Evolutionary conservation across 2,797 vertebrate genomes (phyloP).

Genomic region (Hyperoplus immaculatus): DNA sequence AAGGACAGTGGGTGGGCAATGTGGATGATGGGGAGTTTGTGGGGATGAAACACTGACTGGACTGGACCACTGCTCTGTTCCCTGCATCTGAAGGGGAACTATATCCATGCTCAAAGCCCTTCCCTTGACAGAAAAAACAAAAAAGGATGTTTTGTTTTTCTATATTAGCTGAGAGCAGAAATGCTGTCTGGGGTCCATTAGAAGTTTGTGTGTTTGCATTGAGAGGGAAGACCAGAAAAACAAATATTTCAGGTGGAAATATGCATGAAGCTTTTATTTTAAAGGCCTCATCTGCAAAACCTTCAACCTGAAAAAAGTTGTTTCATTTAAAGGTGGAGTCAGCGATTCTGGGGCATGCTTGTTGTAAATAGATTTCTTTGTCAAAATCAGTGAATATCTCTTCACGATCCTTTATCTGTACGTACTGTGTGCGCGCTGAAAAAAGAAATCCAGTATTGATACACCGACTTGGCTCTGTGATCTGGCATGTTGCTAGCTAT

Average conservation of each 20-base stretch:
- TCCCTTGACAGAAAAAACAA: slow-evolving; percentile 25
- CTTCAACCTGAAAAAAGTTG: background rate
- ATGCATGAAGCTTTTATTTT: background rate
- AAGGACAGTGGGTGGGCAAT: slow-evolving; percentile 77
- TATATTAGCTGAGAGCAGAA: slow-evolving; percentile 22
- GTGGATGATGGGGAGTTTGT: slow-evolving; percentile 45
- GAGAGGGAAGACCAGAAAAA: background rate
- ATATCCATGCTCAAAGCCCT: slow-evolving; percentile 1
- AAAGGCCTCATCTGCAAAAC: background rate
- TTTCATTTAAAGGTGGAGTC: background rate
- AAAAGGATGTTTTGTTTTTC: background rate
- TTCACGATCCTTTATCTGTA: too few relatives aligned
- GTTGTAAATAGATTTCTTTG: too few relatives aligned
- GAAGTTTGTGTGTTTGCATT: slow-evolving; percentile 10
- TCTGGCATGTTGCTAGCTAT: background rate
- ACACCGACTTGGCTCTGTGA: too few relatives aligned
- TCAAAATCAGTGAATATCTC: too few relatives aligned
- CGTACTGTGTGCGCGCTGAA: too few relatives aligned
- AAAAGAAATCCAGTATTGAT: too few relatives aligned
- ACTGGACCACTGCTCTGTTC: slow-evolving; percentile 33
- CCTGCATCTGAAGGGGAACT: slow-evolving; percentile 26
- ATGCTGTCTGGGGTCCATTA: slow-evolving; percentile 1
- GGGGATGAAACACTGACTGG: slow-evolving; percentile 27
- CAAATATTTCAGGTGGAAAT: background rate
- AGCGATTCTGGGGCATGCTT: too few relatives aligned